A percentile compares a stretch with the other conserved stretches of the same genome.
phyloP scores from a whole-genome alignment of 1,140 invertebrate species.

The Hetaerina americana region DNA sequence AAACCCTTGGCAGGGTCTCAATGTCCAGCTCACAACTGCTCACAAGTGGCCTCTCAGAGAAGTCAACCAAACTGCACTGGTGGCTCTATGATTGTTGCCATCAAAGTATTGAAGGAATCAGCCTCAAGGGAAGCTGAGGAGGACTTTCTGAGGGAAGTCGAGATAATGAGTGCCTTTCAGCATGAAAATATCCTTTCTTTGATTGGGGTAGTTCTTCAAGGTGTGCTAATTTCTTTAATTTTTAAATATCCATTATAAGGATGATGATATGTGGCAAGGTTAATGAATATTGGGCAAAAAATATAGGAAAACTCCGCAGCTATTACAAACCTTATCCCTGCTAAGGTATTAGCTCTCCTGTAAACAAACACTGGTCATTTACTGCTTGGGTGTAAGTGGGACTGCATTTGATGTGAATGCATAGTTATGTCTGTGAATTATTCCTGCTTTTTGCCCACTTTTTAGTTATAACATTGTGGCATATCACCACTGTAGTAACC shows the following conservation, averaged over 20 bases:
- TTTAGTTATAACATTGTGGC: too few species aligned
- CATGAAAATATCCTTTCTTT: constrained; percentile 78
- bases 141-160: constrained; percentile 77
- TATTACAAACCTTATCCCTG: too few species aligned
- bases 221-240: constrained; percentile 28
- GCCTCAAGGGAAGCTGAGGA: constrained; percentile 67
- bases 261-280: not conserved
- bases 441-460: too few species aligned
- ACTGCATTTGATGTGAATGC: not conserved
- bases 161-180: constrained; percentile 79
- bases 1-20: not conserved
- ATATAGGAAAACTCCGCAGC: not conserved
- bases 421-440: not conserved
- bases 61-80: constrained; percentile 26
- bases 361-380: not conserved
- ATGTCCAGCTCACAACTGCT: not conserved
- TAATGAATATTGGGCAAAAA: not conserved
- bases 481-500: too few species aligned
- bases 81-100: constrained; percentile 47
- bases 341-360: too few species aligned
- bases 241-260: not conserved
- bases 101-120: constrained; percentile 74
- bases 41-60: constrained; percentile 29
- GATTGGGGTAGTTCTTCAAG: constrained; percentile 61
- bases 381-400: not conserved